Evolutionary conservation across 2,888 invertebrate species (phyloP), one percentile per base, ranked within the genome.

Genomic region (Pristionchus mayeri): DNA sequence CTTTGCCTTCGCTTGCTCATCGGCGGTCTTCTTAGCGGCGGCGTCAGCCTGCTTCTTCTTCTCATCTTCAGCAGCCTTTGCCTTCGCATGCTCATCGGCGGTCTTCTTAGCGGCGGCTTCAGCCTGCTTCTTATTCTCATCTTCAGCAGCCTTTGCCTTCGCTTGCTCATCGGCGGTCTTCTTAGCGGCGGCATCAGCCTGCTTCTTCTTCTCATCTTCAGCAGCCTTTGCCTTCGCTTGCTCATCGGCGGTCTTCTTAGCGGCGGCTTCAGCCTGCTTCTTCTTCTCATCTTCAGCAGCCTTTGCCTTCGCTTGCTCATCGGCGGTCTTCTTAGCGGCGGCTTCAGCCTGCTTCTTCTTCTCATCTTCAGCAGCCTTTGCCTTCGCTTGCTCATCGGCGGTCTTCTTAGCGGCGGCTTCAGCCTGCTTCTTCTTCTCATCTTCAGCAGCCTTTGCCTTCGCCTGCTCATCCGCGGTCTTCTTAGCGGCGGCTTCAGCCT

Each of bases 1-100:
- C 44, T 86, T 78, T 48, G 79, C 85, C 50, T 86, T 79, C 63
- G 37, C 44, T 34, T 85, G 27, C 63, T 85, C 75, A 21, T 85
- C 71, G 27, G 40, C 44, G n/a, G 63, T 24, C 71, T 83, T 83
- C 67, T 83, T 71, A 24, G 44, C 84, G 16, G 40, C 75, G n/a
- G 34, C 84, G 27, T 50, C 52, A 7, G n/a, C 7, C 48, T 75
- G 18, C 71, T 75, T 3, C 57, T 57, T 18, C 57, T 21, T 24
- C 21, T 21, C 57, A 24, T 21, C 57, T 57, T 57, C 57, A 18
- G 21, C 57, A 7, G 7, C 57, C n/a, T 21, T 57, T 24, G 21
- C 21, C 57, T 57, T 57, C 21, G 7, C 24, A 57, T 7, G 11
- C 21, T 57, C 57, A 57, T n/a, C 57, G 6, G 7, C 21, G 21